Percentiles rank a stretch among this genome's conserved stretches.
Evolutionary conservation across 2,888 invertebrate genomes (phyloP).

Genomic region (Crioceris asparagi): DNA sequence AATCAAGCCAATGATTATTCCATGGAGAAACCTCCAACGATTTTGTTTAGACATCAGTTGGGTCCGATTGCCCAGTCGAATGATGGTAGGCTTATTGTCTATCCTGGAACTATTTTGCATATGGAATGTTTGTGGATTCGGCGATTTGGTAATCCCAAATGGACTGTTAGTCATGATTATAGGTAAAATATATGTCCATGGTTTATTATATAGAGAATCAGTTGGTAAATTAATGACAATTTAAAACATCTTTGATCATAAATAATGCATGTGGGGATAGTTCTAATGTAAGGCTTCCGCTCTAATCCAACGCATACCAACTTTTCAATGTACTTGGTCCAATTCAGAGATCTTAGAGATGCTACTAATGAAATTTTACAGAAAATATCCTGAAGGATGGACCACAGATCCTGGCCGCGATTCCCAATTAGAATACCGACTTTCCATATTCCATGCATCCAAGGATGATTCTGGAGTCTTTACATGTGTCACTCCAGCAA

Average conservation of each 20-base stretch:
- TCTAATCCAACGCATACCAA: too few relatives aligned
- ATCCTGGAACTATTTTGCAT: constrained; percentile 74
- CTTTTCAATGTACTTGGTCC: too few relatives aligned
- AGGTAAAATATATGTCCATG: too few relatives aligned
- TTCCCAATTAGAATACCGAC: constrained; percentile 65
- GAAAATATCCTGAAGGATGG: constrained; percentile 72
- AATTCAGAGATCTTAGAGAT: too few relatives aligned
- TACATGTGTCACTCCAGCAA: constrained; percentile 75
- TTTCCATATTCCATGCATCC: constrained; percentile 71
- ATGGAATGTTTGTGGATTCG: constrained; percentile 86
- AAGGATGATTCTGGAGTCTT: constrained; percentile 77
- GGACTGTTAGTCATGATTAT: constrained; percentile 63
- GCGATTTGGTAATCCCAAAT: constrained; percentile 74
- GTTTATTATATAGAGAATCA: too few relatives aligned
- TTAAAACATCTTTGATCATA: too few relatives aligned
- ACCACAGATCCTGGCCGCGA: constrained; percentile 70
- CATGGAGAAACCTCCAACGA: constrained; percentile 78
- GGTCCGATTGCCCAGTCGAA: constrained; percentile 82
- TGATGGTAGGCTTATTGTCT: constrained; percentile 74
- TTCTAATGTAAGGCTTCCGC: too few relatives aligned
- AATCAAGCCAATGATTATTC: constrained; percentile 83
- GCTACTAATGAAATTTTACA: constrained; percentile 31
- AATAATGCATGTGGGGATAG: too few relatives aligned
- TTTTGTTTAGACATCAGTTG: constrained; percentile 67
- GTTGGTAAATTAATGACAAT: too few relatives aligned